Conservation (phyloP, 2,113 vertebrate species). For the Ursus arctos region DNA sequence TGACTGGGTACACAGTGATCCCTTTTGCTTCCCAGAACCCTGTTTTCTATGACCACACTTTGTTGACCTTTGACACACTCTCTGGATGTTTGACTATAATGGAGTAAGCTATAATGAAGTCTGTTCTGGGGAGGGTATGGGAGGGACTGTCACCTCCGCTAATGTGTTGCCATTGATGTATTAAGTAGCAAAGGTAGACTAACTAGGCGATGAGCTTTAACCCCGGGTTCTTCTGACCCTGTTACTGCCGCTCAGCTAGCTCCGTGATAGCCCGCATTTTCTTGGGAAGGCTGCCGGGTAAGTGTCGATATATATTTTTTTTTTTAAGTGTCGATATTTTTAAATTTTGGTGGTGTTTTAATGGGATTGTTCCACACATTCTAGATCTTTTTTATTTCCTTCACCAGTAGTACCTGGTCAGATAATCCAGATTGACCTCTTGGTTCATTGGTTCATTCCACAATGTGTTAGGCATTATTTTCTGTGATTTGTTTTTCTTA, state of each 20-base stretch:
- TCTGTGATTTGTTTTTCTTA: neutral
- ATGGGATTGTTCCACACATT: neutral
- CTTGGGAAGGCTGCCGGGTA: neutral
- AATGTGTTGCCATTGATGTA: neutral
- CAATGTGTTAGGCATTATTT: neutral
- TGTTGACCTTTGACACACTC: neutral
- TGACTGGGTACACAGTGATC: neutral
- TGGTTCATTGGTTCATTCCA: constrained; percentile 29
- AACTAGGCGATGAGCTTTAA: neutral
- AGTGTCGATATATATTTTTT: neutral
- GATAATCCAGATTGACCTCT: neutral
- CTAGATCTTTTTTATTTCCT: neutral
- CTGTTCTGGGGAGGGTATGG: neutral
- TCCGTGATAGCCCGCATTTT: neutral
- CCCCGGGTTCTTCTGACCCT: neutral
- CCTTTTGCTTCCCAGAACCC: neutral
- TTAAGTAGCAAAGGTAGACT: neutral
- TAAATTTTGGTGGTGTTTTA: neutral
- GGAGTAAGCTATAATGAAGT: neutral
- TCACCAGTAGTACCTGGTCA: neutral
- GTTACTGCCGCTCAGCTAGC: neutral
- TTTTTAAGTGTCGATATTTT: neutral
- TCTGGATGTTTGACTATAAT: neutral
- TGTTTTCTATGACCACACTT: neutral
- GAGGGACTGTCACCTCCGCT: neutral